Conservation (phyloP, 2,888 invertebrate genomes). For the Dolichomitus sp. region DNA sequence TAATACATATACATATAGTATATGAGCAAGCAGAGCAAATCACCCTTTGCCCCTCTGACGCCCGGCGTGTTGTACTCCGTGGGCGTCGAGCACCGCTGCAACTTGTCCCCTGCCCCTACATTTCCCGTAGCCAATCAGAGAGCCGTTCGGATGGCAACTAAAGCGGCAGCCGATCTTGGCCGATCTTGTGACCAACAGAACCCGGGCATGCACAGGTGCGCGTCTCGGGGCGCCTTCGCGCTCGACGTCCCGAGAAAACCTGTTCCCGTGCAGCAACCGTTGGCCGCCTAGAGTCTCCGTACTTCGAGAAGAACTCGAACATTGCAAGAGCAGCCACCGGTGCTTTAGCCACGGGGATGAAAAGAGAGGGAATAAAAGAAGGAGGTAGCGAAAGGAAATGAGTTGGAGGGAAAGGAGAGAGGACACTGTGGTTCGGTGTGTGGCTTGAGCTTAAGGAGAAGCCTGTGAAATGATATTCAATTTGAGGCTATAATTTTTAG, state of each 20-base stretch:
- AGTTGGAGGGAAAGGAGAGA: conserved; percentile 14
- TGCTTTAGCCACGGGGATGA: conserved; percentile 80
- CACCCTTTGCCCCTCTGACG: conserved; percentile 21
- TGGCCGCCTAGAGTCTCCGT: conserved; percentile 78
- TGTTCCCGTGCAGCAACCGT: conserved; percentile 65
- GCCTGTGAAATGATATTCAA: conserved; percentile 49
- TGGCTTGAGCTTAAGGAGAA: conserved; percentile 41
- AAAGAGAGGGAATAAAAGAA: conserved; percentile 5
- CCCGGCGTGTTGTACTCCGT: conserved; percentile 41
- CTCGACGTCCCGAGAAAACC: conserved; percentile 61
- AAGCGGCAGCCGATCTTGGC: conserved; percentile 31
- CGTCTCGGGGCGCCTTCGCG: conserved; percentile 62
- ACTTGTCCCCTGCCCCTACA: background rate
- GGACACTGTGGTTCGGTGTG: conserved; percentile 45
- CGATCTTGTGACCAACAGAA: conserved; percentile 44
- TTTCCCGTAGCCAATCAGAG: conserved; percentile 3
- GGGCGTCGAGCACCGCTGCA: conserved; percentile 58
- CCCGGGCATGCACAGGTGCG: conserved; percentile 63
- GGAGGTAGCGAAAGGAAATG: background rate
- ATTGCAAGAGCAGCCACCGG: conserved; percentile 86
- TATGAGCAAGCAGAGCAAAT: conserved; percentile 1
- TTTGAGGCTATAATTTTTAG: background rate
- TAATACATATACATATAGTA: background rate
- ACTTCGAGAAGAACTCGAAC: conserved; percentile 76
- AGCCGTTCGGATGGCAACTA: conserved; percentile 38